A percentile compares a stretch with the other conserved stretches of the same genome.
These are phyloP conservation scores for Mesitornis unicolor DNA, from an alignment of 2,113 vertebrate genomes.

Conservation along the genomic window DNA sequence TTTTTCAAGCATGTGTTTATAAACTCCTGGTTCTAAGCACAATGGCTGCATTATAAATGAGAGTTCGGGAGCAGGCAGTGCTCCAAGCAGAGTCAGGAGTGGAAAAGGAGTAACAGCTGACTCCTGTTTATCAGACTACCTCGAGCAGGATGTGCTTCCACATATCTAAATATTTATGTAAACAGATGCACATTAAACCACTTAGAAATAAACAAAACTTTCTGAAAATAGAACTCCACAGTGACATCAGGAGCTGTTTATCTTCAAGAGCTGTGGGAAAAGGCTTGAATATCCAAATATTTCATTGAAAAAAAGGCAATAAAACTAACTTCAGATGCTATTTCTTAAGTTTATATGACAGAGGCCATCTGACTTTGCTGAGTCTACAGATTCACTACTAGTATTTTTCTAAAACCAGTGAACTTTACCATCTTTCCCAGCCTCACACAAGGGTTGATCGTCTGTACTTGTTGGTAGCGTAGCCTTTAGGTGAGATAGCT, in stretches of 20 bases:
- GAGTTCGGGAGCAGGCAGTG: conserved; percentile 14
- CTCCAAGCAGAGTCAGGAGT: neutral
- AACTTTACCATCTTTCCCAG: neutral
- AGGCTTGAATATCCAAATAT: conserved; percentile 31
- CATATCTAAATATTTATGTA: conserved; percentile 67
- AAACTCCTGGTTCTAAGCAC: conserved; percentile 45
- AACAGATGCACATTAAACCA: conserved; percentile 63
- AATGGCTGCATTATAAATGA: conserved; percentile 49
- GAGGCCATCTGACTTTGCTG: neutral
- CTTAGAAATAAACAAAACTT: conserved; percentile 60
- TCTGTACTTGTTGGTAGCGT: neutral
- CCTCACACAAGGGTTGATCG: neutral
- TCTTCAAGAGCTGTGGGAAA: conserved; percentile 58
- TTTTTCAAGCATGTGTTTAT: conserved; percentile 55
- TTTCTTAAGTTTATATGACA: conserved; percentile 7
- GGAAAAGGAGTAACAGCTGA: conserved; percentile 53
- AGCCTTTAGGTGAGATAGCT: neutral
- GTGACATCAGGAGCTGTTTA: conserved; percentile 60
- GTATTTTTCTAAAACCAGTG: neutral
- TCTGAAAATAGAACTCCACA: conserved; percentile 64
- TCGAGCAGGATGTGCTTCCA: conserved; percentile 54
- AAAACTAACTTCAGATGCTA: conserved; percentile 33
- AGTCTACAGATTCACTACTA: neutral
- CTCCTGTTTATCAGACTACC: conserved; percentile 53
- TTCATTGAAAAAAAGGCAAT: conserved; percentile 24